phyloP scores from a whole-genome alignment of 2,113 vertebrate genomes.

The Sinocyclocheilus maitianheensis region DNA sequence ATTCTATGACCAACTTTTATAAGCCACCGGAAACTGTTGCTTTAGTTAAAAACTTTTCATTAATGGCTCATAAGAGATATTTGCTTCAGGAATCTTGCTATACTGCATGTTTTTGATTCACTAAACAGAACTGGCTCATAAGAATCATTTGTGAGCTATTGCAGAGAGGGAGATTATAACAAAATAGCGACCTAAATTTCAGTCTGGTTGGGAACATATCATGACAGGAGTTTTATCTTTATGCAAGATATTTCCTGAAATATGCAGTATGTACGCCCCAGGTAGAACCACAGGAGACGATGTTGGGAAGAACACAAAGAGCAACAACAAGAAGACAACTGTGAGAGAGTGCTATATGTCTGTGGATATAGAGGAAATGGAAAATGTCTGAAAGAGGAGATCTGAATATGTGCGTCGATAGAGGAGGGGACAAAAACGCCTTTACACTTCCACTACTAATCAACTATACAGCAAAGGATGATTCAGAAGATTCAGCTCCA shows the following conservation, averaged over 20 bases:
- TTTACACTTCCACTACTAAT: conserved; percentile 7
- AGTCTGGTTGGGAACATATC: not conserved
- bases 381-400: conserved; percentile 72
- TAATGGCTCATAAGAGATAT: not conserved
- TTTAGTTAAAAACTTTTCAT: too few species aligned
- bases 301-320: not conserved
- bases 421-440: not conserved
- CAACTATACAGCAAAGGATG: not conserved
- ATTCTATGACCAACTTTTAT: too few species aligned
- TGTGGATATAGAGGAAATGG: conserved; percentile 64
- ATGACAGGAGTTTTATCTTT: not conserved
- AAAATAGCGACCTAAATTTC: not conserved
- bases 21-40: too few species aligned
- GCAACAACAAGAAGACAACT: conserved; percentile 1
- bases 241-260: not conserved
- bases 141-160: not conserved
- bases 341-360: conserved; percentile 3
- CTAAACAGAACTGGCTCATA: not conserved
- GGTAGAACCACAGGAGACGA: not conserved
- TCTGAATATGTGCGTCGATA: conserved; percentile 46
- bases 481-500: conserved; percentile 9
- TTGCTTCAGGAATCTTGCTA: not conserved
- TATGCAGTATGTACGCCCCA: not conserved
- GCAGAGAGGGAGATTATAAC: not conserved
- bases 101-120: not conserved